These are phyloP conservation scores for Pyrrhura leucotis DNA, from an alignment of 2,797 vertebrate species.

Conservation along the genomic window DNA sequence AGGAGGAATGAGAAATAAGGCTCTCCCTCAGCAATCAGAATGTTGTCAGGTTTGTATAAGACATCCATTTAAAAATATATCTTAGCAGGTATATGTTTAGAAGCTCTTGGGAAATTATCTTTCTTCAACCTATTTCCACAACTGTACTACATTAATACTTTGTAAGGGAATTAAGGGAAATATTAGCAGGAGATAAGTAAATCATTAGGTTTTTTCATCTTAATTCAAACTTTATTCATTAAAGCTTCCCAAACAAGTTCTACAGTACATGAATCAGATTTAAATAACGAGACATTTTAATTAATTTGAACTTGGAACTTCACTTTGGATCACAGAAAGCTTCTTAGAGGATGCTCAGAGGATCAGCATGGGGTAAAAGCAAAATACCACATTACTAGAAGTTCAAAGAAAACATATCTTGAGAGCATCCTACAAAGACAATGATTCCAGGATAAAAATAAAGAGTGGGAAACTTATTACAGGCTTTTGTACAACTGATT, in stretches of 20 bases:
- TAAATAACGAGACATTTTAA: slow-evolving; percentile 57
- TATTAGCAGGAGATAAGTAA: neutral
- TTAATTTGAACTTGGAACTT: slow-evolving; percentile 47
- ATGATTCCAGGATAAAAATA: slow-evolving; percentile 2
- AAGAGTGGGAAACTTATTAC: neutral
- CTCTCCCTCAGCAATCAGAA: neutral
- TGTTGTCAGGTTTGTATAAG: neutral
- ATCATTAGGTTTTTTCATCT: neutral
- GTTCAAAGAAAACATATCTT: slow-evolving; percentile 38
- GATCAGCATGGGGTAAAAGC: slow-evolving; percentile 32
- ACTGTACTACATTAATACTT: neutral
- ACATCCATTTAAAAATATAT: neutral
- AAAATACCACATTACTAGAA: neutral
- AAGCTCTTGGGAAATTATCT: neutral
- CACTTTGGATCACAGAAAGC: slow-evolving; percentile 19
- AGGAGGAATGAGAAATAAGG: neutral
- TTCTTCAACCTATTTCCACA: neutral
- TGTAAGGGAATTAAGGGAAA: neutral
- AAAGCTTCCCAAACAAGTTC: neutral
- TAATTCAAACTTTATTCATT: slow-evolving; percentile 13
- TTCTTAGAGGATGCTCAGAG: slow-evolving; percentile 28
- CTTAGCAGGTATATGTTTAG: neutral
- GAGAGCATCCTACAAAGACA: neutral
- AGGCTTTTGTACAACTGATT: neutral
- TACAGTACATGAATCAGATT: neutral